These are phyloP conservation scores for Troides helena DNA, from an alignment of 2,888 invertebrate genomes.

Conservation along the genomic window DNA sequence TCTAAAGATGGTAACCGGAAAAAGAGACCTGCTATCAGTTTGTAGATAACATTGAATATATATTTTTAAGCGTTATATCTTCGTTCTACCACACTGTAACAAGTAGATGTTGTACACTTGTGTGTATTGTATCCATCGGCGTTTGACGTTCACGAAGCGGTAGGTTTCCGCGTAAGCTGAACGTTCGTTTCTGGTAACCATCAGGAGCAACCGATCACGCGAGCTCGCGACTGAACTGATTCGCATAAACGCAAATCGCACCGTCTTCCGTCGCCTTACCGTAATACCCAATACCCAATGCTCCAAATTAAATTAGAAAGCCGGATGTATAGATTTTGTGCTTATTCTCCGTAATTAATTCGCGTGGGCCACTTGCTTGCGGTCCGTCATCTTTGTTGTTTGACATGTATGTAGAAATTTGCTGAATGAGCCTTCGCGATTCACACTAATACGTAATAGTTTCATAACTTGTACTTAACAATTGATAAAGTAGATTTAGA, in stretches of 20 bases:
- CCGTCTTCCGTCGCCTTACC: slow-evolving; percentile 40
- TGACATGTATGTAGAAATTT: slow-evolving; percentile 33
- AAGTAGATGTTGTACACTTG: slow-evolving; percentile 1
- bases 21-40: too few species aligned
- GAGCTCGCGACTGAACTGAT: slow-evolving; percentile 31
- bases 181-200: slow-evolving; percentile 18
- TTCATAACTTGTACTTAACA: neutral
- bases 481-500: neutral
- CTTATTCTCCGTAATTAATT: slow-evolving; percentile 64
- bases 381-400: slow-evolving; percentile 64
- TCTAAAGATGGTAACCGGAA: too few species aligned
- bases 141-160: slow-evolving; percentile 1
- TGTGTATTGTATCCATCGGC: slow-evolving; percentile 6
- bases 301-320: slow-evolving; percentile 71
- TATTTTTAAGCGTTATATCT: too few species aligned
- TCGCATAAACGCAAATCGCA: slow-evolving; percentile 34
- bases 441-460: neutral
- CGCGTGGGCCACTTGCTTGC: slow-evolving; percentile 71
- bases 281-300: slow-evolving; percentile 44
- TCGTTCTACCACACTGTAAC: neutral
- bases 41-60: too few species aligned
- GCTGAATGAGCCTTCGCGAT: neutral
- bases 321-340: slow-evolving; percentile 60
- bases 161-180: slow-evolving; percentile 22
- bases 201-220: slow-evolving; percentile 24